Percentiles rank a stretch among this genome's conserved stretches.
phyloP scores from a whole-genome alignment of 2,888 invertebrate species.

The Amblyjoppa fuscipennis region DNA sequence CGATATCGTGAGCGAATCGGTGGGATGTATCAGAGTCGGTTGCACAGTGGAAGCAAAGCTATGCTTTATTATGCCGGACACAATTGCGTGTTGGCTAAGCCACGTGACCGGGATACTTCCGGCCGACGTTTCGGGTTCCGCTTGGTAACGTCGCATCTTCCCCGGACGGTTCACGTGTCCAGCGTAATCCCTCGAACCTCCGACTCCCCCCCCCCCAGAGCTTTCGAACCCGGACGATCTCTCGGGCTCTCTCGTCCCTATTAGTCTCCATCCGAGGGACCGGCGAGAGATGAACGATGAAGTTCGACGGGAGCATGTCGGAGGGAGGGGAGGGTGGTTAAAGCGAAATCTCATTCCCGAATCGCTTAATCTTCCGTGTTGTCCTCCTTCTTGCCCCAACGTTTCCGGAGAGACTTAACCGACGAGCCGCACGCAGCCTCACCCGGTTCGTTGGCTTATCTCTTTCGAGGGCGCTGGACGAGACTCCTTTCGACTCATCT shows the following conservation, averaged over 20 bases:
- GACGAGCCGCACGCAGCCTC: conserved; percentile 19
- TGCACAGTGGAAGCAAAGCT: conserved; percentile 65
- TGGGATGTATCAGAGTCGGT: background rate
- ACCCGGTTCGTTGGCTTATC: background rate
- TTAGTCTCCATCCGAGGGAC: conserved; percentile 56
- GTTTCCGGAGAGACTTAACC: conserved; percentile 5
- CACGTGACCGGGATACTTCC: conserved; percentile 85
- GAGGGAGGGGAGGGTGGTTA: conserved; percentile 43
- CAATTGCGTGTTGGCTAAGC: conserved; percentile 85
- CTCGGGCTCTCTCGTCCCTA: conserved; percentile 60
- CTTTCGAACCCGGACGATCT: background rate
- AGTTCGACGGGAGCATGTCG: conserved; percentile 37
- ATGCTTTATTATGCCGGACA: conserved; percentile 85
- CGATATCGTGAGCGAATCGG: background rate
- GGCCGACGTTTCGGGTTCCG: conserved; percentile 84
- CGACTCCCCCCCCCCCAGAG: background rate
- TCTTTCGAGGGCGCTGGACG: background rate
- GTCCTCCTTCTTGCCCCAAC: conserved; percentile 24
- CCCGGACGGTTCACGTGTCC: conserved; percentile 69
- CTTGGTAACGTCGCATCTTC: conserved; percentile 82
- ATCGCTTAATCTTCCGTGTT: conserved; percentile 68
- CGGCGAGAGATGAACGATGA: conserved; percentile 65
- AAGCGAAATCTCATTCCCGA: conserved; percentile 66
- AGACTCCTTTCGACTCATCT: conserved; percentile 55
- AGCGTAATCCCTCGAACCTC: background rate